Base-by-base conservation (phyloP, 2,797 vertebrate species). In the Sebastes taczanowskii region DNA sequence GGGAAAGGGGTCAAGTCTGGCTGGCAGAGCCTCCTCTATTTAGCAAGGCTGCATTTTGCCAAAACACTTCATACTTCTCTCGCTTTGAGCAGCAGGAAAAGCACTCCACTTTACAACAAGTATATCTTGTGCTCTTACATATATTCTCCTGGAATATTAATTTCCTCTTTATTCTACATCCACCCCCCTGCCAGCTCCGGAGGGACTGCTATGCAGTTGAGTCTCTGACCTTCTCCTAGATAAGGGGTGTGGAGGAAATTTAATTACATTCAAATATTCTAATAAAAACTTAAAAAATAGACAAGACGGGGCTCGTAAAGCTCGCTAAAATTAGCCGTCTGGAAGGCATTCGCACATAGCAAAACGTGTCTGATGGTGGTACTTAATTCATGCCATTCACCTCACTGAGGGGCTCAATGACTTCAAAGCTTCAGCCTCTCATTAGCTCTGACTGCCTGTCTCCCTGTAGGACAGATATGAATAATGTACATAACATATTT, bases 401-500 rank as follows among this genome's bases (percentile, higher is more conserved):
- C 78, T 85, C 89, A 74, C 77, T 32, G 82, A 80, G 61, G 88
- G 88, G 75, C 90, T 91, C 42, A 71, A 81, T 79, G 86, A 91
- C 94, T 95, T 95, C 93, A 95, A 95, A 95, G 93, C 90, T 66
- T 87, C 68, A 83, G 87, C 85, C 87, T 82, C 92, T 94, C 92
- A 94, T 95, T 94, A 94, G 87, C 86, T 70, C 81, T 81, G 88
- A 88, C 90, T 91, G 86, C 71, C 78, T 88, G 86, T 88, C 89
- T 92, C 91, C 84, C 87, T 73, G 55, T 88, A 91, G 89, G 81
- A 92, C 81, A 71, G 71, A 82, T 77, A 92, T 94, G 88, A 94
- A 95, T 94, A 91, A 95, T 95, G 92, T 83, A 92, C 86, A 87
- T 82, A 87, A 91, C 85, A 86, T 83, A 86, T 88, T 91, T 85